Evolutionary conservation across 2,797 vertebrate genomes (phyloP).

Genomic region (Lepus townsendii): DNA sequence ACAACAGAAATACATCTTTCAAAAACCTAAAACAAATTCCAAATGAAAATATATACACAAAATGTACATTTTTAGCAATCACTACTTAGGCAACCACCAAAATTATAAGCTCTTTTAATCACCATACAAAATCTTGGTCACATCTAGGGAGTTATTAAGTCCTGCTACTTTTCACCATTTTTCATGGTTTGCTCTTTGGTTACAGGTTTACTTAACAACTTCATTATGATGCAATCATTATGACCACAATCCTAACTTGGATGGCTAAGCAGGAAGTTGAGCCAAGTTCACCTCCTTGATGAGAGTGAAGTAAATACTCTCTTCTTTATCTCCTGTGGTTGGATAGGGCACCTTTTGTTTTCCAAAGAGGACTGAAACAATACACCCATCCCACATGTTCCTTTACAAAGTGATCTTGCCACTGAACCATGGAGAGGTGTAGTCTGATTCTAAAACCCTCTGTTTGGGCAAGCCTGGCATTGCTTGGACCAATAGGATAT

Average conservation of each 20-base stretch:
- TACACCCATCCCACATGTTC: neutral
- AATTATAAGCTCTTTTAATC: neutral
- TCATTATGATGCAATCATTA: neutral
- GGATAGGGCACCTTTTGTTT: neutral
- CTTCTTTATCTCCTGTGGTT: neutral
- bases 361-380: neutral
- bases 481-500: neutral
- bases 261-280: neutral
- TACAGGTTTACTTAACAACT: neutral
- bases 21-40: constrained; percentile 19
- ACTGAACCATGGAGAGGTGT: neutral
- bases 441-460: neutral
- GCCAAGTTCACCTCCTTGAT: neutral
- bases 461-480: neutral
- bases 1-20: constrained; percentile 34
- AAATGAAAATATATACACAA: constrained; percentile 46
- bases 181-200: neutral
- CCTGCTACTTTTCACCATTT: neutral
- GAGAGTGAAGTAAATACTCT: neutral
- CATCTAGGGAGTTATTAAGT: neutral
- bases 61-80: constrained; percentile 16
- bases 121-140: neutral
- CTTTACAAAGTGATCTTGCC: neutral
- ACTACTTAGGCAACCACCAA: neutral
- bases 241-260: neutral